A percentile compares a stretch with the other conserved stretches of the same genome.
These are phyloP conservation scores for Drosophila kohkoa DNA, from an alignment of 1,140 invertebrate genomes.

Conservation along the genomic window DNA sequence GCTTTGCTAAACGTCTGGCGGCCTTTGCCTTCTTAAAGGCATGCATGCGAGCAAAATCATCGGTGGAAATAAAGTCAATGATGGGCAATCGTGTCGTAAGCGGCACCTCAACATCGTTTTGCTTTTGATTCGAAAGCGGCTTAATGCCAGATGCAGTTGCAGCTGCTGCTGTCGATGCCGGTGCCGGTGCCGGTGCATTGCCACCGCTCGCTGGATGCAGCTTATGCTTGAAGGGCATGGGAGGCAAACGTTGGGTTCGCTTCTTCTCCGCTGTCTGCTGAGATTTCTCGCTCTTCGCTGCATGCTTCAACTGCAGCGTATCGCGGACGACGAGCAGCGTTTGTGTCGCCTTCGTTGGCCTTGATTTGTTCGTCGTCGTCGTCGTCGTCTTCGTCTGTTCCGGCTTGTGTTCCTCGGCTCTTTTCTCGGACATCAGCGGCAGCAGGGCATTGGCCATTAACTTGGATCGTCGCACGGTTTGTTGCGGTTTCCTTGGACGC, in stretches of 20 bases:
- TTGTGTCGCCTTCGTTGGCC: not conserved
- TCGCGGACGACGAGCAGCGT: not conserved
- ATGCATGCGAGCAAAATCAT: conserved; percentile 58
- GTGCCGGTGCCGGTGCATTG: too few relatives aligned
- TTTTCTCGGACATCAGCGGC: not conserved
- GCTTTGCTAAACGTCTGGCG: not conserved
- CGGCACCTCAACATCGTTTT: conserved; percentile 42
- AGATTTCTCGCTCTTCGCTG: not conserved
- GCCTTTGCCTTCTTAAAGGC: not conserved
- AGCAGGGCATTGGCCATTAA: not conserved
- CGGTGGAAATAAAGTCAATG: conserved; percentile 69
- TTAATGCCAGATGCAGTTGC: not conserved
- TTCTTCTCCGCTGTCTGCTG: too few relatives aligned
- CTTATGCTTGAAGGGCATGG: too few relatives aligned
- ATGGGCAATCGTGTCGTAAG: conserved; percentile 60
- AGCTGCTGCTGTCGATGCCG: too few relatives aligned
- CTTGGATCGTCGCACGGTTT: not conserved
- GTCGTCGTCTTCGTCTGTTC: too few relatives aligned
- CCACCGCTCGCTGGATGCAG: too few relatives aligned
- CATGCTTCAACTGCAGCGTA: not conserved
- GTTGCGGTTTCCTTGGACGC: not conserved
- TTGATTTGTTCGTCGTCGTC: too few relatives aligned
- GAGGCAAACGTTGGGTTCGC: too few relatives aligned
- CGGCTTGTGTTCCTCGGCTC: not conserved
- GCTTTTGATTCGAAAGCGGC: not conserved